Percentiles rank a stretch among this genome's conserved stretches.
Evolutionary conservation across 1,140 invertebrate species (phyloP).

Genomic region (Caenorhabditis latens): DNA sequence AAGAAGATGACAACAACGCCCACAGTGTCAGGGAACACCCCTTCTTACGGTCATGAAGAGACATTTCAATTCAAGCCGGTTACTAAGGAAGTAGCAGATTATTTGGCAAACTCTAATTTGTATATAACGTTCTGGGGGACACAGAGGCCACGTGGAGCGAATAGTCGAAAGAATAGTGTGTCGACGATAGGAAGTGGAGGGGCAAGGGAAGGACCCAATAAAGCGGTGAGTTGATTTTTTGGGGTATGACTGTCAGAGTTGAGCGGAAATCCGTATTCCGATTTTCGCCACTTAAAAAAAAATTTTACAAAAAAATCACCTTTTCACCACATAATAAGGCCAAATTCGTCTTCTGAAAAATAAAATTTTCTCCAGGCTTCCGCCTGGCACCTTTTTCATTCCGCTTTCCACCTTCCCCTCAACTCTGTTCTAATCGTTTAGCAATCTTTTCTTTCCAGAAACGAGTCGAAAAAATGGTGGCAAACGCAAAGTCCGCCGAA

Average conservation of each 20-base stretch:
- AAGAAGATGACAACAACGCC: constrained; percentile 79
- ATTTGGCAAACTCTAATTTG: constrained; percentile 80
- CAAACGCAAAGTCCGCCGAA: constrained; percentile 26
- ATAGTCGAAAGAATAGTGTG: constrained; percentile 21
- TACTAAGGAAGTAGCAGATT: constrained; percentile 80
- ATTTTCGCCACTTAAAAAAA: too few relatives aligned
- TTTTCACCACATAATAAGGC: too few relatives aligned
- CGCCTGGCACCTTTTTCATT: too few relatives aligned
- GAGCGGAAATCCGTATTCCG: too few relatives aligned
- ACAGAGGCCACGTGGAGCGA: constrained; percentile 33
- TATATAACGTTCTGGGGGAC: constrained; percentile 80
- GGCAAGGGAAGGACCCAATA: neutral
- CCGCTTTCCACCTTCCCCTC: neutral
- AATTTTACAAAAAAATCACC: too few relatives aligned
- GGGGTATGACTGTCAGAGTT: too few relatives aligned
- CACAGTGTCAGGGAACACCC: constrained; percentile 79
- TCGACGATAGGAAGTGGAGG: constrained; percentile 11
- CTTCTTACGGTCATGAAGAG: constrained; percentile 81
- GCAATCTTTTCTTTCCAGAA: neutral
- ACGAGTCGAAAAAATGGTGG: constrained; percentile 30
- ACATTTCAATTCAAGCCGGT: constrained; percentile 78
- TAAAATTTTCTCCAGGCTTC: too few relatives aligned
- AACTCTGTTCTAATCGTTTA: neutral
- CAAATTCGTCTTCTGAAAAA: too few relatives aligned
- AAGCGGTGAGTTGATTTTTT: constrained; percentile 2